These are phyloP conservation scores for Myodes glareolus DNA, from an alignment of 2,113 vertebrate genomes.

Conservation along the genomic window DNA sequence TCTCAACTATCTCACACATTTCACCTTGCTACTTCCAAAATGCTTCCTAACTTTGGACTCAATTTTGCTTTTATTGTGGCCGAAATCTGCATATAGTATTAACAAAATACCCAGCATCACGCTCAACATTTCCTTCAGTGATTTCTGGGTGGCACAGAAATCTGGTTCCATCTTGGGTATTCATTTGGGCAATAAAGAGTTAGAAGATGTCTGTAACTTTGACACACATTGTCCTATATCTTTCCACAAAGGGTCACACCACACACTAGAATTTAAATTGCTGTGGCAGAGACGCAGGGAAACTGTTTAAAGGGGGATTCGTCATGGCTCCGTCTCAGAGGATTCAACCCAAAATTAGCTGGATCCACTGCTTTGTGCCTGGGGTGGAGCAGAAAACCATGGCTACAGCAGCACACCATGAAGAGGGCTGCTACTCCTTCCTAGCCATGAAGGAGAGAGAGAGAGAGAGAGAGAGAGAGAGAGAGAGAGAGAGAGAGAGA, in stretches of 20 bases:
- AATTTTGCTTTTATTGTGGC: not conserved
- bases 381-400: not conserved
- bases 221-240: not conserved
- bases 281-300: not conserved
- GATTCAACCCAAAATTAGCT: not conserved
- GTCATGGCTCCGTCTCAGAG: not conserved
- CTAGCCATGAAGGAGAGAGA: not conserved
- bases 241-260: not conserved
- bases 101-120: not conserved
- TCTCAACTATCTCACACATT: not conserved
- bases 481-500: too few relatives aligned
- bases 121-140: not conserved
- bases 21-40: not conserved
- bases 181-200: not conserved
- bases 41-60: not conserved
- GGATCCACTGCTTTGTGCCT: not conserved
- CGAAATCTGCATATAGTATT: not conserved
- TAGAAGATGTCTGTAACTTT: not conserved
- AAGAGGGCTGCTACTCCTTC: too few relatives aligned
- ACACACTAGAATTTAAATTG: not conserved
- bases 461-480: too few relatives aligned
- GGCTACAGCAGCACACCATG: not conserved
- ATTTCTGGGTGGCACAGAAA: not conserved
- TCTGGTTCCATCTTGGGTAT: not conserved
- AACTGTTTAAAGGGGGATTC: not conserved